phyloP scores from a whole-genome alignment of 1,140 invertebrate species.

The Drusus annulatus region DNA sequence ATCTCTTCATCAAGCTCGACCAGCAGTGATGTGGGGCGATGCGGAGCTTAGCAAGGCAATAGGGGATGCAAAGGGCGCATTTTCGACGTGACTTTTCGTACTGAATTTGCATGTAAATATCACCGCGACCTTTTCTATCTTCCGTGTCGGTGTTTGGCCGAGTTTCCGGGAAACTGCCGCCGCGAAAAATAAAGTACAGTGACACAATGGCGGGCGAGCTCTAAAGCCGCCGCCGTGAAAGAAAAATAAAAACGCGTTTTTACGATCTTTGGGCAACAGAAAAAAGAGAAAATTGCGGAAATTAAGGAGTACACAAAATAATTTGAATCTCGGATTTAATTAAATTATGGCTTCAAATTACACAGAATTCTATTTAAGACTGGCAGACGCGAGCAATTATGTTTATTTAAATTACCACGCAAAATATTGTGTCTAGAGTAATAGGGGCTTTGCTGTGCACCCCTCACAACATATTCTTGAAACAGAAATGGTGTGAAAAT shows the following conservation, averaged over 20 bases:
- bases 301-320: not conserved
- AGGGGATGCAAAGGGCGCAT: not conserved
- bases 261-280: not conserved
- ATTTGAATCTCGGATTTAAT: not conserved
- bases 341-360: not conserved
- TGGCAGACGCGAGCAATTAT: not conserved
- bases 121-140: not conserved
- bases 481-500: too few species aligned
- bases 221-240: not conserved
- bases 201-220: conserved; percentile 1
- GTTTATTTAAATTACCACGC: not conserved
- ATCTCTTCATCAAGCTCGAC: conserved; percentile 25
- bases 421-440: too few species aligned
- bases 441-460: too few species aligned
- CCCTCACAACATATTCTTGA: too few species aligned
- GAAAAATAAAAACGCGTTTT: not conserved
- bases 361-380: conserved; percentile 14
- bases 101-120: conserved; percentile 27
- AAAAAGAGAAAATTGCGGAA: not conserved
- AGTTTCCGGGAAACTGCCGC: conserved; percentile 12
- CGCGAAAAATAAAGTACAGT: not conserved
- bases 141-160: conserved; percentile 11
- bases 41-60: not conserved
- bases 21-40: not conserved
- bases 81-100: not conserved